Conservation (phyloP, 2,888 invertebrate species). For the Ptilodon capucinus region DNA sequence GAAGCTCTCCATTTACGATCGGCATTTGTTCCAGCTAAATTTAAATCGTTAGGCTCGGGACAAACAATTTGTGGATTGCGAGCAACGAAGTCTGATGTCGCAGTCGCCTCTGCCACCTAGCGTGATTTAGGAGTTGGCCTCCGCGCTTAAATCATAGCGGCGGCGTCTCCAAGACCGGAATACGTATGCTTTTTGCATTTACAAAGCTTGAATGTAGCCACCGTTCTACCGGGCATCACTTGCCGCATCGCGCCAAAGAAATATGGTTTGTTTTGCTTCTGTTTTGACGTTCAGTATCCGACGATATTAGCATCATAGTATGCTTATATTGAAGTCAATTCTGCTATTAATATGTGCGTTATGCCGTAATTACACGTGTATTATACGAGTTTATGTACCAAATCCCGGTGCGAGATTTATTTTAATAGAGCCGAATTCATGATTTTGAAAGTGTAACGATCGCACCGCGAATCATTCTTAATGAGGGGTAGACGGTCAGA, state of each 20-base stretch:
- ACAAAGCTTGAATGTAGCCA: constrained; percentile 52
- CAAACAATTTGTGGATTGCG: constrained; percentile 79
- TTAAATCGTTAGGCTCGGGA: constrained; percentile 77
- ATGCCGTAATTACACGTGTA: constrained; percentile 23
- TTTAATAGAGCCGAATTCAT: constrained; percentile 32
- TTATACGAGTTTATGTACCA: constrained; percentile 35
- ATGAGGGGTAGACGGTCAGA: constrained; percentile 31
- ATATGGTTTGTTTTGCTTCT: constrained; percentile 61
- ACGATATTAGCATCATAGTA: constrained; percentile 36
- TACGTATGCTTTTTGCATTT: constrained; percentile 63
- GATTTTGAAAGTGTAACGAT: constrained; percentile 37
- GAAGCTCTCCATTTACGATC: constrained; percentile 72
- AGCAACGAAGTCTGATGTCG: constrained; percentile 65
- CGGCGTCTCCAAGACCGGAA: constrained; percentile 61
- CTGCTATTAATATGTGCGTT: constrained; percentile 30
- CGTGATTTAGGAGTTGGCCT: constrained; percentile 72
- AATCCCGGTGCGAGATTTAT: constrained; percentile 19
- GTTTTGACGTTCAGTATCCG: constrained; percentile 43
- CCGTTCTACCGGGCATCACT: constrained; percentile 50
- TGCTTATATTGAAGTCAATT: constrained; percentile 29
- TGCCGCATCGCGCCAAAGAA: constrained; percentile 48
- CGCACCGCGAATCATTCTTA: constrained; percentile 26
- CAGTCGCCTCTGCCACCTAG: constrained; percentile 66
- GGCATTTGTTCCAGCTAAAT: constrained; percentile 78
- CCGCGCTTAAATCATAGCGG: constrained; percentile 72